These are phyloP conservation scores for Pampus argenteus DNA, from an alignment of 2,797 vertebrate species.

Conservation along the genomic window DNA sequence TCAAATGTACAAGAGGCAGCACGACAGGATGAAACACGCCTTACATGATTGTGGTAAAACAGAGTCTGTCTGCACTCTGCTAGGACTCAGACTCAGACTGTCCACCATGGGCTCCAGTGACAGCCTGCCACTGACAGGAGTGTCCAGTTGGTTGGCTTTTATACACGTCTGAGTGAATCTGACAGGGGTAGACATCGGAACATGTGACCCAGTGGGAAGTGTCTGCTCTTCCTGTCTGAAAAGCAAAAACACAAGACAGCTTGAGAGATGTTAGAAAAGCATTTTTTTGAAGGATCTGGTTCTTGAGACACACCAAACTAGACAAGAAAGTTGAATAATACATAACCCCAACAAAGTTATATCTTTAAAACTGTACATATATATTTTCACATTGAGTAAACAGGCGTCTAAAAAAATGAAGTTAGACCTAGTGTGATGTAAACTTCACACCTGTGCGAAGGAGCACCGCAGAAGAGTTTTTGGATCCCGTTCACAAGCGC, in stretches of 20 bases:
- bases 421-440: neutral
- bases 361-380: too few species aligned
- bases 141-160: conserved; percentile 39
- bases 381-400: too few species aligned
- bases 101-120: conserved; percentile 83
- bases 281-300: neutral
- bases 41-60: conserved; percentile 86
- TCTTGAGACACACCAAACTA: neutral
- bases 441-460: conserved; percentile 46
- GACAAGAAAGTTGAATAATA: neutral
- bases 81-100: conserved; percentile 86
- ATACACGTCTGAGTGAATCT: conserved; percentile 51
- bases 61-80: conserved; percentile 70
- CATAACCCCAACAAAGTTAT: too few species aligned
- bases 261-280: neutral
- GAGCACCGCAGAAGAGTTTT: conserved; percentile 52
- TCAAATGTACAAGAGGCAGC: neutral
- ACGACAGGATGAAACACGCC: conserved; percentile 16
- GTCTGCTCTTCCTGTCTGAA: conserved; percentile 80
- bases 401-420: too few species aligned
- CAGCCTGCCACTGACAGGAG: neutral
- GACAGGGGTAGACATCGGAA: conserved; percentile 60
- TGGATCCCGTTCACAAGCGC: conserved; percentile 66
- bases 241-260: conserved; percentile 16
- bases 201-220: conserved; percentile 59